These are phyloP conservation scores for Linepithema humile DNA, from an alignment of 1,140 invertebrate species.

Conservation along the genomic window DNA sequence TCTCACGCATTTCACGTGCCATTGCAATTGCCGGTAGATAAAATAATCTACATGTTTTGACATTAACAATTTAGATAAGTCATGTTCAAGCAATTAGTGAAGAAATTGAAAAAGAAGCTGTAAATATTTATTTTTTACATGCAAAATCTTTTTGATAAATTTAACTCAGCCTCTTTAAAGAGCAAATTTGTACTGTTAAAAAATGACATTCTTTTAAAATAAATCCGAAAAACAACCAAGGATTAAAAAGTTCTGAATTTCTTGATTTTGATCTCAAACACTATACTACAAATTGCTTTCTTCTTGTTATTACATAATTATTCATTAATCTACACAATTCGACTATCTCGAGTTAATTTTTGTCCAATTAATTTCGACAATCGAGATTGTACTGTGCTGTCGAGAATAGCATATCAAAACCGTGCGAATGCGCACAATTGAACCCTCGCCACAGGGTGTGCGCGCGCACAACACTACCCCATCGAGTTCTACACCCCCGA, in stretches of 20 bases:
- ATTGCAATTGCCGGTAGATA: no score
- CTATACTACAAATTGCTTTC: background rate
- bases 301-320: background rate
- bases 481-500: conserved; percentile 61
- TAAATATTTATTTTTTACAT: background rate
- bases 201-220: background rate
- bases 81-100: background rate
- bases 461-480: conserved; percentile 65
- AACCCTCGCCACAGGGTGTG: conserved; percentile 34
- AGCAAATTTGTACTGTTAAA: background rate
- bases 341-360: background rate
- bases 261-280: background rate
- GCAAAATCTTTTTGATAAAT: background rate
- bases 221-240: background rate
- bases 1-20: no score
- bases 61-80: background rate
- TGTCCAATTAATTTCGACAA: background rate
- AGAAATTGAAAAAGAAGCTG: background rate
- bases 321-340: background rate
- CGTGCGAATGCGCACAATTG: conserved; percentile 28
- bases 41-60: background rate
- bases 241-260: background rate
- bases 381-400: background rate
- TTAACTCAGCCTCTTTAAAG: background rate
- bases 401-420: conserved; percentile 49